Percentiles rank a stretch among this genome's conserved stretches.
These are phyloP conservation scores for Cantharis rustica DNA, from an alignment of 2,888 invertebrate genomes.

Conservation along the genomic window DNA sequence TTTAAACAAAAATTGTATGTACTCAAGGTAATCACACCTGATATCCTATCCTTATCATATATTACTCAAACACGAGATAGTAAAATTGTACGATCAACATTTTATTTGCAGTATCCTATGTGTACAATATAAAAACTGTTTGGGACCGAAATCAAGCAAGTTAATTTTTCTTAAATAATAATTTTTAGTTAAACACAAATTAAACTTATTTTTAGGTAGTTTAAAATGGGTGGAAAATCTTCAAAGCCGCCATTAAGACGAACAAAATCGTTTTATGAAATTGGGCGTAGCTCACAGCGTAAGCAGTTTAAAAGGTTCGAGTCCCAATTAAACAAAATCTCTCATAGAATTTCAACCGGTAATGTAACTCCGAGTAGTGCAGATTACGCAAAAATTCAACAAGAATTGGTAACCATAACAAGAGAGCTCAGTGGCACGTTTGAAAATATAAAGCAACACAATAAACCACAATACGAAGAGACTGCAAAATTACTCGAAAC, in stretches of 20 bases:
- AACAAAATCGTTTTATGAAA: conserved; percentile 6
- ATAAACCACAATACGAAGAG: conserved; percentile 10
- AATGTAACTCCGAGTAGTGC: background rate
- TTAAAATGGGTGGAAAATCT: conserved; percentile 14
- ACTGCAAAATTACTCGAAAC: background rate
- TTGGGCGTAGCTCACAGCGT: conserved; percentile 21
- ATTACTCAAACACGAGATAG: background rate
- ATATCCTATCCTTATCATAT: background rate
- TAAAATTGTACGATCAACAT: background rate
- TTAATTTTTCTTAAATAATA: background rate
- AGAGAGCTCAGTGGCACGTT: conserved; percentile 5
- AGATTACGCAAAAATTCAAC: background rate
- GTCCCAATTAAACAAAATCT: conserved; percentile 1
- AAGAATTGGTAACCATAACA: conserved; percentile 1
- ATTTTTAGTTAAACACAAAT: background rate
- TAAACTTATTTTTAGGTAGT: background rate
- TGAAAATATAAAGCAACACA: conserved; percentile 8
- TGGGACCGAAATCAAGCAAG: background rate
- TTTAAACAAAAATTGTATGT: background rate
- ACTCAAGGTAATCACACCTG: background rate
- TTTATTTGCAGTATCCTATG: background rate
- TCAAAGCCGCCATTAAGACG: conserved; percentile 10
- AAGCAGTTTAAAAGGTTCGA: conserved; percentile 12
- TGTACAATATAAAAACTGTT: background rate
- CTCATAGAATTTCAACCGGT: conserved; percentile 1